Evolutionary conservation across 2,888 invertebrate species (phyloP), one percentile per base, ranked within the genome.

Genomic region (Drosophila meridiana): DNA sequence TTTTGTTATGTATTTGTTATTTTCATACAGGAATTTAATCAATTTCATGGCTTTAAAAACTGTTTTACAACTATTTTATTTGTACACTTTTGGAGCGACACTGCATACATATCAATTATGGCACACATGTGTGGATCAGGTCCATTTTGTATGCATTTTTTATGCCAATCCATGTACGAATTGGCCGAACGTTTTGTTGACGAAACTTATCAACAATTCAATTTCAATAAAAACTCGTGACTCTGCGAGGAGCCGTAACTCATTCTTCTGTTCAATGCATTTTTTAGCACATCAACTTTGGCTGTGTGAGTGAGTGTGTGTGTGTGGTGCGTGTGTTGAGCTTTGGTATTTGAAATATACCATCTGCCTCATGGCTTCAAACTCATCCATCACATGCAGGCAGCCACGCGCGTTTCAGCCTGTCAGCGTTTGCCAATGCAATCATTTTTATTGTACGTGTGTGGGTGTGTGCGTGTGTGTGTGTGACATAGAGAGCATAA

Each of bases 121-220:
- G 14, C 30, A 26, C 42, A 56, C 61, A 14, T 55, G 60, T 52
- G 26, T 30, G 14, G 30, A 28, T 42, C 48, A 30, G 42, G 45
- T 72, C 40, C 70, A 40, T 34, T 77, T 45, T 55, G 56, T 40
- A 38, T 68, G 50, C 34, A 45, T 61, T 66, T 80, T 63, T 68
- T 62, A 61, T 71, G 55, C 3, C 42, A 9, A 26, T 30, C 45
- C 56, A 45, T 56, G 48, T 45, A 45, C 52, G 48, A 74, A 71
- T 77, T 69, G 64, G 69, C 72, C 72, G 70, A 82, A 69, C 75
- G 71, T 82, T 88, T 89, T 90, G 90, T 84, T 87, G 87, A 87
- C 90, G 85, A 77, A 87, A 89, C 87, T 87, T 90, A 87, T 87
- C 87, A 87, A 89, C 87, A 89, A 87, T 87, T 87, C 90, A 87